Conservation (phyloP, 2,113 vertebrate species). For the Pedetes capensis region DNA sequence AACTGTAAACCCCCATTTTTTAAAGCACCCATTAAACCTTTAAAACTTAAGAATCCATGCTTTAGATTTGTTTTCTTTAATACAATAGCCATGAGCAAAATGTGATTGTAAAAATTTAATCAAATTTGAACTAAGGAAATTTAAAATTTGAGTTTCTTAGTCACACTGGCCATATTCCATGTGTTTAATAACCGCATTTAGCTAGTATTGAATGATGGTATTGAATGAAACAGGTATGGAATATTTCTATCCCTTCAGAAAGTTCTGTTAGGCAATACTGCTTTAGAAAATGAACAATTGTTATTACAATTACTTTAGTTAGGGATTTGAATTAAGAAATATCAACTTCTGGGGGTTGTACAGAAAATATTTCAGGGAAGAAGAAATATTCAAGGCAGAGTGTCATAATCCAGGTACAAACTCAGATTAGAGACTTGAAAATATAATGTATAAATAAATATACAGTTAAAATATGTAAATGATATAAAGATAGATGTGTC, state of each 20-base stretch:
- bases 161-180: background rate
- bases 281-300: background rate
- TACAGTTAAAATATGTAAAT: background rate
- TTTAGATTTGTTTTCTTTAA: background rate
- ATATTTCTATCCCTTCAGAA: background rate
- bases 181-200: accelerated
- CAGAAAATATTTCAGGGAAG: background rate
- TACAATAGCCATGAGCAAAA: background rate
- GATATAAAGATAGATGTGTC: background rate
- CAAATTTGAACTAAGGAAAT: background rate
- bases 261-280: background rate
- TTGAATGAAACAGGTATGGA: background rate
- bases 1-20: background rate
- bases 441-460: background rate
- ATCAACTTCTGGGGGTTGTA: background rate
- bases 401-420: background rate
- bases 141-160: background rate
- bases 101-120: background rate
- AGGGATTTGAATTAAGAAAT: background rate
- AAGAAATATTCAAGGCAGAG: background rate
- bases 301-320: background rate
- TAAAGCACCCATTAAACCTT: background rate
- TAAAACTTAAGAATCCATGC: background rate
- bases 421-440: background rate
- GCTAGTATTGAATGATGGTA: background rate